phyloP scores from a whole-genome alignment of 2,888 invertebrate species.

The Apoderus coryli region DNA sequence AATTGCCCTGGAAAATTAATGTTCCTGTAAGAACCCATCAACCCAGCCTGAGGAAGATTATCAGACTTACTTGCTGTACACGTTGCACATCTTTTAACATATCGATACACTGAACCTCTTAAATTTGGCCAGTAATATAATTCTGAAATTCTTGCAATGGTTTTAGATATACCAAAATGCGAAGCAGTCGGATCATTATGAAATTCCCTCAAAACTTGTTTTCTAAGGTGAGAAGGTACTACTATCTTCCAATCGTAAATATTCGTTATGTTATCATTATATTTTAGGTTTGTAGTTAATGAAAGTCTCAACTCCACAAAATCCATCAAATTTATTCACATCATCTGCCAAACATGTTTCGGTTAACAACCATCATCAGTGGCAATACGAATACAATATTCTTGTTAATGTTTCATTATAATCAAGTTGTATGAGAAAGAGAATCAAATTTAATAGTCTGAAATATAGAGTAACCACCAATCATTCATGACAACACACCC shows the following conservation, averaged over 20 bases:
- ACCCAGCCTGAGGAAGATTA: constrained; percentile 14
- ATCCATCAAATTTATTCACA: no score
- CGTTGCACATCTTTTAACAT: constrained; percentile 13
- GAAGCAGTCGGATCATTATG: constrained; percentile 14
- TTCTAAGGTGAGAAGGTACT: constrained; percentile 13
- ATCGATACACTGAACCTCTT: constrained; percentile 10
- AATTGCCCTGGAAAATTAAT: constrained; percentile 13
- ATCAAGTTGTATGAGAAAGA: no score
- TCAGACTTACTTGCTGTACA: constrained; percentile 12
- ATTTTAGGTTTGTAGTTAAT: no score
- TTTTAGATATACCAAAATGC: constrained; percentile 17
- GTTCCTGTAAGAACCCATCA: constrained; percentile 12
- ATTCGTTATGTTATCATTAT: no score
- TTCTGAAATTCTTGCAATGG: constrained; percentile 14
- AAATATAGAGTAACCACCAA: no score
- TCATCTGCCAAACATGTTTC: no score
- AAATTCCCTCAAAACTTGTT: constrained; percentile 10
- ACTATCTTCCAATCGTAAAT: constrained; percentile 17
- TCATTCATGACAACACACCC: no score
- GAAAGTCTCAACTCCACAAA: no score
- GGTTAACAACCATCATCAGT: no score
- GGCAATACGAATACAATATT: no score
- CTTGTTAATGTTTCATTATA: no score
- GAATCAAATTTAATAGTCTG: no score
- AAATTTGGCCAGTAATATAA: constrained; percentile 15